These are phyloP conservation scores for Takifugu rubripes DNA, from an alignment of 2,797 vertebrate species.

Conservation along the genomic window DNA sequence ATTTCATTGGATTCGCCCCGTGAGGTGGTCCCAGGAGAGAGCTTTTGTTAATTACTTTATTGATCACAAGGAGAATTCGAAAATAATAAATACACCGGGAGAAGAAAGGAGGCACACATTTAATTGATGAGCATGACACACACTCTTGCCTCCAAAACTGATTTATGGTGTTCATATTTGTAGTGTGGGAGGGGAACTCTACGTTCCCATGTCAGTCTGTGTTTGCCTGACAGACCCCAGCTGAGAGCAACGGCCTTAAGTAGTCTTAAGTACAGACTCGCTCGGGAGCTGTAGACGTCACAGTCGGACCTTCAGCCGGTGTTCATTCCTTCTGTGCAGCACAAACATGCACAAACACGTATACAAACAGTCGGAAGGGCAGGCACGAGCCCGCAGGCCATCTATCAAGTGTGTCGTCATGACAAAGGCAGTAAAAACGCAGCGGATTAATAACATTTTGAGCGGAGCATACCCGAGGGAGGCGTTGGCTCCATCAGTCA, in stretches of 20 bases:
- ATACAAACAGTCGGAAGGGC: conserved; percentile 12
- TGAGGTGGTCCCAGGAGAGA: conserved; percentile 57
- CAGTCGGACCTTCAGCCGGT: conserved; percentile 29
- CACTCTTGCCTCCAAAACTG: not conserved
- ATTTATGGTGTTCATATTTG: conserved; percentile 21
- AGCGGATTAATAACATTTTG: conserved; percentile 43
- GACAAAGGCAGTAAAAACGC: conserved; percentile 40
- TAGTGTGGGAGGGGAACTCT: conserved; percentile 37
- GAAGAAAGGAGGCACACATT: conserved; percentile 50
- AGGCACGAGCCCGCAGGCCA: conserved; percentile 2
- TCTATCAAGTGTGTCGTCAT: conserved; percentile 28
- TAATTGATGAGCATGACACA: conserved; percentile 28
- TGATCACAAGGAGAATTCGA: conserved; percentile 51
- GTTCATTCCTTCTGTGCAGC: conserved; percentile 22
- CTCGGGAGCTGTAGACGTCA: conserved; percentile 47
- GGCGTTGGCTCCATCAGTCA: conserved; percentile 45
- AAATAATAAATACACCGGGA: conserved; percentile 66
- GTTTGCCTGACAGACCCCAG: conserved; percentile 40
- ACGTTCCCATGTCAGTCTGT: conserved; percentile 34
- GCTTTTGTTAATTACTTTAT: conserved; percentile 33
- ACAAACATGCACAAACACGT: conserved; percentile 2
- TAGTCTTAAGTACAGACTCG: conserved; percentile 49
- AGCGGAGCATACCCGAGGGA: conserved; percentile 36
- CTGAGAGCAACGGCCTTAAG: conserved; percentile 33
- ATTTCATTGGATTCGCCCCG: conserved; percentile 66